Conservation (phyloP, 2,797 vertebrate species). For the Sarcoramphus papa region DNA sequence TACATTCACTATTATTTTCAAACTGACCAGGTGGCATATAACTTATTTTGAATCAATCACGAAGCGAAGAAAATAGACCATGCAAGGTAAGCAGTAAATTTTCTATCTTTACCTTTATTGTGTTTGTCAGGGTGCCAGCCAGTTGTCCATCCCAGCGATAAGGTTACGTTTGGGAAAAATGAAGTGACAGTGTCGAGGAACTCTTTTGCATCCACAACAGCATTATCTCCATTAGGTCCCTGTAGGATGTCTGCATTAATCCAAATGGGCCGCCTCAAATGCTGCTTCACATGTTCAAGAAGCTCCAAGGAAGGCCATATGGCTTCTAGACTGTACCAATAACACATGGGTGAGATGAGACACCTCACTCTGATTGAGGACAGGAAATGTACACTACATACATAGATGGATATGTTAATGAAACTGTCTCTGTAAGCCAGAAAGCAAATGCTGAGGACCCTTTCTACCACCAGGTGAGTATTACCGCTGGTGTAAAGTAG, state of each 20-base stretch:
- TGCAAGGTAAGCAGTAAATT: neutral
- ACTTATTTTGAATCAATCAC: neutral
- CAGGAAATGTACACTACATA: accelerated
- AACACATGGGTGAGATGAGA: neutral
- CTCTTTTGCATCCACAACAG: conserved; percentile 72
- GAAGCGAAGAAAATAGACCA: neutral
- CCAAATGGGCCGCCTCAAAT: conserved; percentile 78
- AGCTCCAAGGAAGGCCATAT: conserved; percentile 79
- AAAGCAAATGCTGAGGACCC: neutral
- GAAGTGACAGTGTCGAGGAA: conserved; percentile 65
- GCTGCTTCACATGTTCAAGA: conserved; percentile 65
- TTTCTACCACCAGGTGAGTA: neutral
- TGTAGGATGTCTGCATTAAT: conserved; percentile 88
- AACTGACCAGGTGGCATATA: neutral
- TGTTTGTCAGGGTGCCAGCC: conserved; percentile 66
- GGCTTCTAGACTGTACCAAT: conserved; percentile 75
- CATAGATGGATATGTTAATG: accelerated
- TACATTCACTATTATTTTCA: neutral
- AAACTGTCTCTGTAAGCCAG: neutral
- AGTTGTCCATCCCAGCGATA: conserved; percentile 91
- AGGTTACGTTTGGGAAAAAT: conserved; percentile 73
- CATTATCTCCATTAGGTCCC: conserved; percentile 79
- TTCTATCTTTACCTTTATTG: conserved; percentile 75
- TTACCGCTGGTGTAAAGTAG: neutral
- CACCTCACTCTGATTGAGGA: neutral